These are phyloP conservation scores for Argynnis bischoffii DNA, from an alignment of 2,888 invertebrate species.

Conservation along the genomic window DNA sequence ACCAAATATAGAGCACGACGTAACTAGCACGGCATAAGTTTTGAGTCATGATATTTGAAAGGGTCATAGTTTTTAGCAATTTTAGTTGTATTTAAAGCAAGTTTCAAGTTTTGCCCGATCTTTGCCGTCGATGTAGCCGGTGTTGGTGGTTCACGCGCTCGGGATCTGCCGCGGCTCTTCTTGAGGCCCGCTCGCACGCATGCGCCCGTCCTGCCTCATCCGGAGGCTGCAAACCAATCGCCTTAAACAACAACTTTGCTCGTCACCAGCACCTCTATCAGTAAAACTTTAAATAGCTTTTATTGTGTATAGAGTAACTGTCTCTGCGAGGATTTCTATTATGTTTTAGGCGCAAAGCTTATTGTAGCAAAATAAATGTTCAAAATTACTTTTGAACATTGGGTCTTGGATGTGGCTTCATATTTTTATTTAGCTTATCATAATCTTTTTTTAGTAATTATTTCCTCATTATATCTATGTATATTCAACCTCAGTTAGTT, in stretches of 20 bases:
- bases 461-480: no score
- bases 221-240: constrained; percentile 41
- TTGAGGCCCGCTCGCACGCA: constrained; percentile 47
- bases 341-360: constrained; percentile 9
- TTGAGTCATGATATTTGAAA: constrained; percentile 13
- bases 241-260: constrained; percentile 37
- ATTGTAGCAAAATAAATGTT: neutral
- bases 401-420: no score
- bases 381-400: no score
- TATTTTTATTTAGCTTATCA: no score
- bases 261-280: constrained; percentile 18
- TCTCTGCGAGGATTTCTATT: constrained; percentile 22
- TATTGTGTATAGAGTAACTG: constrained; percentile 15
- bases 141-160: constrained; percentile 47
- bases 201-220: constrained; percentile 45
- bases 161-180: constrained; percentile 44
- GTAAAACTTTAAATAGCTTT: constrained; percentile 38
- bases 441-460: no score
- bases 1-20: constrained; percentile 29
- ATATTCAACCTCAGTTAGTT: no score
- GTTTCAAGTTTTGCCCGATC: constrained; percentile 22
- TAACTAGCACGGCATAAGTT: constrained; percentile 4
- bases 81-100: constrained; percentile 11
- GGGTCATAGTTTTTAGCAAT: constrained; percentile 8
- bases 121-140: constrained; percentile 41